Conservation (phyloP, 2,888 invertebrate genomes). For the Patella pellucida region DNA sequence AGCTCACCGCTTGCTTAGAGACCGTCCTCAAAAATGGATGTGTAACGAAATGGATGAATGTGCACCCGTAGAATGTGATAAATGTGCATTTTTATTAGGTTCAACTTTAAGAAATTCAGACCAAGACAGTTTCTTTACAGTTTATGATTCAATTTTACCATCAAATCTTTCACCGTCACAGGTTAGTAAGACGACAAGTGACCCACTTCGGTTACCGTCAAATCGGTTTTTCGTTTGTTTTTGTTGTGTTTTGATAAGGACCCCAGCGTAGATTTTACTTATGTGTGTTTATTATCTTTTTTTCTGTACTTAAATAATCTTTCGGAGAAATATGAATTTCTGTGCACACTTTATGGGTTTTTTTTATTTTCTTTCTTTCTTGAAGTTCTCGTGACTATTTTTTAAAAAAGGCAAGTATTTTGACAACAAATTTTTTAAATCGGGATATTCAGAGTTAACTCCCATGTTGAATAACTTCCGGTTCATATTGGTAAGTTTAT, state of each 20-base stretch:
- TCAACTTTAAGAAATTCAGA: constrained; percentile 63
- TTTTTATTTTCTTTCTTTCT: no score
- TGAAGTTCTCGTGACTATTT: no score
- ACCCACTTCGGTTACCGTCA: neutral
- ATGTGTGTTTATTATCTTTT: no score
- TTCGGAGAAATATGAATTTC: no score
- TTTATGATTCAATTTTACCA: constrained; percentile 63
- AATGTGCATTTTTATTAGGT: constrained; percentile 63
- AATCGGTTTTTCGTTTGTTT: constrained; percentile 19
- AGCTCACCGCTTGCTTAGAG: neutral
- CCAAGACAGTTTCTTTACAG: constrained; percentile 59
- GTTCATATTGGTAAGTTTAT: no score
- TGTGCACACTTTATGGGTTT: no score
- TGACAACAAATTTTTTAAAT: no score
- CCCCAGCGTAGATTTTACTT: neutral
- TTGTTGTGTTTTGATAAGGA: constrained; percentile 22
- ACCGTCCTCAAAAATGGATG: constrained; percentile 22
- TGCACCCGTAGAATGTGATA: constrained; percentile 48
- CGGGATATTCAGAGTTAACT: no score
- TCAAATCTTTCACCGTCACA: constrained; percentile 52
- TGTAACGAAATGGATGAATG: constrained; percentile 26
- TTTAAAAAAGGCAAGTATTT: no score
- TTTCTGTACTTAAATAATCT: no score
- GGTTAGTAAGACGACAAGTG: constrained; percentile 40
- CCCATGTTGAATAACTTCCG: no score